phyloP scores from a whole-genome alignment of 2,113 vertebrate genomes.

The Pungitius pungitius region DNA sequence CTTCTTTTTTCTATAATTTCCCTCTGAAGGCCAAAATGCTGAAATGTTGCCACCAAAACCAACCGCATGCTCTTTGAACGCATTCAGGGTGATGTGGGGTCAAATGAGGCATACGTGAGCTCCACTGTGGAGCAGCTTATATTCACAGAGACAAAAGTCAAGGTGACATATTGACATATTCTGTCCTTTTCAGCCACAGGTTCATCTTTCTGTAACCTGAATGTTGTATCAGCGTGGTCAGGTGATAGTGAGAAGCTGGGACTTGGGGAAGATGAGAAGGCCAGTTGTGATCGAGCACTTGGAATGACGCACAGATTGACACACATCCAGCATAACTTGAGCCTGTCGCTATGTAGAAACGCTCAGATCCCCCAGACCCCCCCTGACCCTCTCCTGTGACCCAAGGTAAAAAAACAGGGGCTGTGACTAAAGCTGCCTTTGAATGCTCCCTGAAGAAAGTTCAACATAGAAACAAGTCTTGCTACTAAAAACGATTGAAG shows the following conservation, averaged over 20 bases:
- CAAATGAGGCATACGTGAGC: neutral
- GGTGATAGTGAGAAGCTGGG: conserved; percentile 38
- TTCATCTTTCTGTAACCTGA: conserved; percentile 10
- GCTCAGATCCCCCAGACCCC: neutral
- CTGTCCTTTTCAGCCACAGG: conserved; percentile 12
- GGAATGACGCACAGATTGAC: conserved; percentile 38
- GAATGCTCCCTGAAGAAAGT: neutral
- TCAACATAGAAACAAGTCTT: neutral
- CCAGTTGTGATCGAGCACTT: conserved; percentile 23
- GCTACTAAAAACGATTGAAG: neutral
- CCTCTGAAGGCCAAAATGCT: neutral
- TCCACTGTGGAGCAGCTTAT: neutral
- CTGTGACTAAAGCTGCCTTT: neutral
- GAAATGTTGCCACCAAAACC: conserved; percentile 22
- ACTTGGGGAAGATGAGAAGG: conserved; percentile 48
- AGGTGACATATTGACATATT: neutral
- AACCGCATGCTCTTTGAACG: conserved; percentile 7
- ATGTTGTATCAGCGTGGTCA: conserved; percentile 26
- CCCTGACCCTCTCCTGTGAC: neutral
- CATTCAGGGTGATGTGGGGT: neutral
- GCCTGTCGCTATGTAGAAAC: conserved; percentile 48
- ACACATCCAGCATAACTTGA: conserved; percentile 59
- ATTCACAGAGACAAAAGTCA: neutral
- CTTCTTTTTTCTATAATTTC: conserved; percentile 17
- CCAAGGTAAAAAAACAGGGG: conserved; percentile 16